These are phyloP conservation scores for Collichthys lucidus DNA, from an alignment of 2,113 vertebrate genomes.

Conservation along the genomic window DNA sequence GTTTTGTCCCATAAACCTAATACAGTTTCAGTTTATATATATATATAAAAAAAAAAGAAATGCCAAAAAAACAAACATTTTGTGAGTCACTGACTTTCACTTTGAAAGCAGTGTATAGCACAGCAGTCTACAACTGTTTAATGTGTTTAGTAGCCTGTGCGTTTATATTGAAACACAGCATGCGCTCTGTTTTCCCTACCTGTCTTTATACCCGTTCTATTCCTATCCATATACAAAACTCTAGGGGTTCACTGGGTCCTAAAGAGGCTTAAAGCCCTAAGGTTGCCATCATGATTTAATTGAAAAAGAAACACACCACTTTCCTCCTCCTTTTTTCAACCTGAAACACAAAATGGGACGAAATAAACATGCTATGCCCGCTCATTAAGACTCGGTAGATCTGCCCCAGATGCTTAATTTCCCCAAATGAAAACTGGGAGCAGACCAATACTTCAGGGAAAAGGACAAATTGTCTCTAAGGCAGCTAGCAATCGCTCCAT, in stretches of 20 bases:
- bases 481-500: not conserved
- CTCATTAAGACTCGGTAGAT: slow-evolving; percentile 33
- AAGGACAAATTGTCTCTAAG: no score
- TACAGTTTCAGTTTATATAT: no score
- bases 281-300: slow-evolving; percentile 37
- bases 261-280: slow-evolving; percentile 24
- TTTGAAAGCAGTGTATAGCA: not conserved
- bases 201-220: not conserved
- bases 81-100: not conserved
- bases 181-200: not conserved
- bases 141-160: not conserved
- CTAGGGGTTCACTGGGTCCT: not conserved
- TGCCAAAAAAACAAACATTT: not conserved
- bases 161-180: not conserved
- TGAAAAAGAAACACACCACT: not conserved
- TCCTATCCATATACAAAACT: not conserved
- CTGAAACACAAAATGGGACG: not conserved
- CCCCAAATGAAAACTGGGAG: not conserved
- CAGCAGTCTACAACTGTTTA: not conserved
- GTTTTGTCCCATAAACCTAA: no score
- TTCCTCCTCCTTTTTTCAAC: slow-evolving; percentile 1
- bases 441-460: not conserved
- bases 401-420: slow-evolving; percentile 13
- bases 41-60: not conserved
- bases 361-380: not conserved